phyloP scores from a whole-genome alignment of 2,797 vertebrate species.

The Perodicticus potto region DNA sequence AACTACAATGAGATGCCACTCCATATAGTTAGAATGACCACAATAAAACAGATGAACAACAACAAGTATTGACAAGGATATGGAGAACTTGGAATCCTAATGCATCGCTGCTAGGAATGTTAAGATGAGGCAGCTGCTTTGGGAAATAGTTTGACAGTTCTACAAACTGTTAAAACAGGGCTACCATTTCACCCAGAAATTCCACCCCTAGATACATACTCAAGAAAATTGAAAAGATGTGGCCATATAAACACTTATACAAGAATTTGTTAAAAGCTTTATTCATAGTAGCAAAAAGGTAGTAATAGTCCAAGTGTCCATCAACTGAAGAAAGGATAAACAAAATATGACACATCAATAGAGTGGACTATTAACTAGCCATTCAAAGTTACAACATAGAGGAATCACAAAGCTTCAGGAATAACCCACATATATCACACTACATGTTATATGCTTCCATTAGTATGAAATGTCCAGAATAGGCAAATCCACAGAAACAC shows the following conservation, averaged over 20 bases:
- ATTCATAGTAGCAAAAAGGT: background rate
- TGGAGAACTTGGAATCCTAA: background rate
- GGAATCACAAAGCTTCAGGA: background rate
- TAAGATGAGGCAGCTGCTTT: background rate
- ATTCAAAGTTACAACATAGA: background rate
- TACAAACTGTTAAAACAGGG: background rate
- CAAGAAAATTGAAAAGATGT: conserved; percentile 7
- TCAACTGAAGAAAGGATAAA: background rate
- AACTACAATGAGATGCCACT: background rate
- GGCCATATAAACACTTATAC: background rate
- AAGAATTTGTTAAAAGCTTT: background rate
- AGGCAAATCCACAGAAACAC: background rate
- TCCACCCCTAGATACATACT: background rate
- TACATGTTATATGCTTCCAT: background rate
- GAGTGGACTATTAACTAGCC: background rate
- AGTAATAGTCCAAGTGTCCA: background rate
- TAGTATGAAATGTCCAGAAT: background rate
- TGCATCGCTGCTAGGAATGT: background rate
- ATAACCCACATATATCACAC: background rate
- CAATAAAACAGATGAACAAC: background rate
- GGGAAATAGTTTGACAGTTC: background rate
- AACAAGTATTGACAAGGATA: background rate
- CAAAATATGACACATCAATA: background rate
- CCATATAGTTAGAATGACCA: background rate
- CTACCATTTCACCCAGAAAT: background rate